Evolutionary conservation across 2,113 vertebrate genomes (phyloP), one percentile per base, ranked within the genome.

Genomic region (Trichomycterus rosablanca): DNA sequence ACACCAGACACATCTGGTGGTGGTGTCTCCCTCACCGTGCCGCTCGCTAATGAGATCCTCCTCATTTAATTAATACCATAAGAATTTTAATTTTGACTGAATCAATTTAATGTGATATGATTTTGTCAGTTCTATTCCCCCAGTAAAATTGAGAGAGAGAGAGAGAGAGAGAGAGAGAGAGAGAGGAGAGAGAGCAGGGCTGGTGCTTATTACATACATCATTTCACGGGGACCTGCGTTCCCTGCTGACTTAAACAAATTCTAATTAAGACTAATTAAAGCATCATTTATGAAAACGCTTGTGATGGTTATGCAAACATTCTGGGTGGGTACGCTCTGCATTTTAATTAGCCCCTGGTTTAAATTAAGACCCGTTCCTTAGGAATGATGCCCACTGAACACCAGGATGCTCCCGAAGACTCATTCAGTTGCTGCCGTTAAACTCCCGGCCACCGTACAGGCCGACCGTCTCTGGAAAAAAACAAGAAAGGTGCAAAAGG

Each of bases 261-360:
- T 98, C 94, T 99, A 97, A 99, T 99, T 99, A 99, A 98, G 96
- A 99, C 96, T 99, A 99, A 99, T 99, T 99, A 99, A 99, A 99
- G 96, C 95, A 97, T 98, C 95, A 98, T 97, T 99, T 99, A 98
- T 98, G 95, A 98, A 97, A 98, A 97, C 92, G 93, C 95, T 98
- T 97, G 96, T 99, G 95, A 97, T 98, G 95, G 95, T 95, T 98
- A 97, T 97, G 96, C 96, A 99, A 99, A 99, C 95, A 98, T 99
- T 97, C 93, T 94, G 92, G 94, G 93, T 92, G 95, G 94, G 93
- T 97, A 95, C 95, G 94, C 94, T 92, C 92, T 93, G 95, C 95
- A 99, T 99, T 92, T 94, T 97, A 99, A 98, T 98, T 94, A 97
- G 91, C 90, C 91, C 91, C 89, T 89, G 87, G 91, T 97, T 99